phyloP scores from a whole-genome alignment of 2,797 vertebrate genomes.

The Cryptoblepharus egeriae region DNA sequence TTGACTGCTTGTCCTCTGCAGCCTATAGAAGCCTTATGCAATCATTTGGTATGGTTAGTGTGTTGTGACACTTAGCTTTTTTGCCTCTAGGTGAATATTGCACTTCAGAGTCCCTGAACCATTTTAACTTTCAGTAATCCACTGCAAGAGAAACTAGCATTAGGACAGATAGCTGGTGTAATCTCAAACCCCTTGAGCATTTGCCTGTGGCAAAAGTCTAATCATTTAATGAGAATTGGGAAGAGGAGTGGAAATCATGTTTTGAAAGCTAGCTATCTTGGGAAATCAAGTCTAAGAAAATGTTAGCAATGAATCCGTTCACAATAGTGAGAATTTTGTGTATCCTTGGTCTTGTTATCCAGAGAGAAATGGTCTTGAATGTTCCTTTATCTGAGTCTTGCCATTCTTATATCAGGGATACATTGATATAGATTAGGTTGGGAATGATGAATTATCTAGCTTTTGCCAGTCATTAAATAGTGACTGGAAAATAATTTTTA shows the following conservation, averaged over 20 bases:
- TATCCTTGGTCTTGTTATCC: conserved; percentile 1
- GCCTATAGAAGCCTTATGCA: background rate
- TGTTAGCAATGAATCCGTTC: background rate
- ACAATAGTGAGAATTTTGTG: background rate
- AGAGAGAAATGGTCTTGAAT: background rate
- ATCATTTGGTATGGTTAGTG: background rate
- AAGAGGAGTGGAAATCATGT: conserved; percentile 2
- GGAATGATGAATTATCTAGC: background rate
- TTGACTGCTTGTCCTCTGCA: background rate
- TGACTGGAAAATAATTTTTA: background rate
- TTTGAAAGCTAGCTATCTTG: conserved; percentile 2
- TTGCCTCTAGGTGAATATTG: conserved; percentile 11
- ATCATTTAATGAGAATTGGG: conserved; percentile 38
- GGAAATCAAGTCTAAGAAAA: conserved; percentile 7
- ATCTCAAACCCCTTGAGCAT: conserved; percentile 24
- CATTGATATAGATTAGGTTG: background rate
- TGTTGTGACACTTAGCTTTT: background rate
- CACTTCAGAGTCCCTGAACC: background rate
- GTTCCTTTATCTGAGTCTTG: background rate
- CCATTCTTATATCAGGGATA: conserved; percentile 25
- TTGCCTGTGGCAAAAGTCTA: conserved; percentile 32
- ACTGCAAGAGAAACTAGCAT: conserved; percentile 11
- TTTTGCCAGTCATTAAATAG: background rate
- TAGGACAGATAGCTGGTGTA: conserved; percentile 14
- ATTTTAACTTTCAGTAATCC: conserved; percentile 15